phyloP scores from a whole-genome alignment of 2,797 vertebrate species.

The Peromyscus attwateri region DNA sequence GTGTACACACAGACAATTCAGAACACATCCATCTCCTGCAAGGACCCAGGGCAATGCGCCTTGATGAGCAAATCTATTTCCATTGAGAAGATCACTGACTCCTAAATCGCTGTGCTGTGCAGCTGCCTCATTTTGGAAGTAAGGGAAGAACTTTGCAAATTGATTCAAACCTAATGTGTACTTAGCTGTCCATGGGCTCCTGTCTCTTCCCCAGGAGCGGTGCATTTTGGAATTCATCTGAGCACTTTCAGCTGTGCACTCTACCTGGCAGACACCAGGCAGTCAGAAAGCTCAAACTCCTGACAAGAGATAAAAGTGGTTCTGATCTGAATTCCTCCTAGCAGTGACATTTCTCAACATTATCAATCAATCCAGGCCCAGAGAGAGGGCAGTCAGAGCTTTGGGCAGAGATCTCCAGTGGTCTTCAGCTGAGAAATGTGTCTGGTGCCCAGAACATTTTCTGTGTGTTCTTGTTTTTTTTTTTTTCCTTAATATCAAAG shows the following conservation, averaged over 20 bases:
- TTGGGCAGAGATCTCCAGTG: not conserved
- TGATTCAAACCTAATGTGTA: not conserved
- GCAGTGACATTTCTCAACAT: not conserved
- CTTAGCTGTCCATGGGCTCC: not conserved
- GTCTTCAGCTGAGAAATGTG: not conserved
- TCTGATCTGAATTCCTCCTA: slow-evolving; percentile 62
- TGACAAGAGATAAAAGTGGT: slow-evolving; percentile 54
- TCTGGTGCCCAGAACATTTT: not conserved
- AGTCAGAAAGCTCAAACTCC: slow-evolving; percentile 25
- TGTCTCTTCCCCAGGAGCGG: not conserved
- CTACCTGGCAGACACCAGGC: not conserved
- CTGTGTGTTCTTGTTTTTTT: not conserved
- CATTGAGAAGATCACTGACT: slow-evolving; percentile 22
- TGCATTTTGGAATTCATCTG: slow-evolving; percentile 39
- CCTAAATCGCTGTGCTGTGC: not conserved
- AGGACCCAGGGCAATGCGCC: not conserved
- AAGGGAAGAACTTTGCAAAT: slow-evolving; percentile 18
- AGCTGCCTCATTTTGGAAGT: slow-evolving; percentile 21
- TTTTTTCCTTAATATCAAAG: slow-evolving; percentile 20
- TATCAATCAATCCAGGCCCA: not conserved
- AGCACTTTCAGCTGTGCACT: not conserved
- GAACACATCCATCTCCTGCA: not conserved
- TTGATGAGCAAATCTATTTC: not conserved
- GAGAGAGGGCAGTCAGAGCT: not conserved
- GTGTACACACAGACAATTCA: not conserved